Evolutionary conservation across 2,888 invertebrate genomes (phyloP), one percentile per base, ranked within the genome.

Genomic region (Drosophila quinaria): DNA sequence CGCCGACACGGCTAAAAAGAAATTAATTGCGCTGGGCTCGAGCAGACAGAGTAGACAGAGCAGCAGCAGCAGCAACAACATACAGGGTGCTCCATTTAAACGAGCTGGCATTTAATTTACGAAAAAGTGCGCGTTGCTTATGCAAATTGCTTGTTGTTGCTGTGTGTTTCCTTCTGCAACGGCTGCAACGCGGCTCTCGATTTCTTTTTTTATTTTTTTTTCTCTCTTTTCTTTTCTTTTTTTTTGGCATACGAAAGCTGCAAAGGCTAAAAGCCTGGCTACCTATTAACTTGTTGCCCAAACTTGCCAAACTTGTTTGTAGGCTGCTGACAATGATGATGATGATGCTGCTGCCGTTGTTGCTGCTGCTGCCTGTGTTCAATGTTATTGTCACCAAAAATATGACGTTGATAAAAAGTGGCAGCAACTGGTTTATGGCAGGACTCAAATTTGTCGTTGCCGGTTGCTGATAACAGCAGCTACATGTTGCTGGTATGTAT

Each of bases 91-190:
- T 85, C 88, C 86, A 86, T 81, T 85, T 86, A 80, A 74, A 68
- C 73, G 81, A 74, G 72, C 72, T 75, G 78, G 86, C 86, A 89
- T 87, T 87, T 87, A 89, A 87, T 87, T 87, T 89, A 89, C 88
- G 80, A 88, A 85, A 87, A 89, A 89, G 83, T 89, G 90, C 90
- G 86, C 90, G 90, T 87, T 87, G 88, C 90, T 82, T 87, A 87
- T 87, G 86, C 90, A 87, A 87, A 87, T 87, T 85, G 90, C 87
- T 83, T 87, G 78, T 74, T 81, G 71, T 68, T 78, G 70, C 65
- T 78, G 64, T 63, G 64, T 54, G 29, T 8, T 8, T 29, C 29
- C 5, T 72, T 58, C 59, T 70, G 65, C 58, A 52, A 56, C 59
- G 37, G 75, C 58, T 72, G 79, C 60, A 78, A 77, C 65, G 78